Conservation (phyloP, 2,797 vertebrate species). For the Xerus rutilus region DNA sequence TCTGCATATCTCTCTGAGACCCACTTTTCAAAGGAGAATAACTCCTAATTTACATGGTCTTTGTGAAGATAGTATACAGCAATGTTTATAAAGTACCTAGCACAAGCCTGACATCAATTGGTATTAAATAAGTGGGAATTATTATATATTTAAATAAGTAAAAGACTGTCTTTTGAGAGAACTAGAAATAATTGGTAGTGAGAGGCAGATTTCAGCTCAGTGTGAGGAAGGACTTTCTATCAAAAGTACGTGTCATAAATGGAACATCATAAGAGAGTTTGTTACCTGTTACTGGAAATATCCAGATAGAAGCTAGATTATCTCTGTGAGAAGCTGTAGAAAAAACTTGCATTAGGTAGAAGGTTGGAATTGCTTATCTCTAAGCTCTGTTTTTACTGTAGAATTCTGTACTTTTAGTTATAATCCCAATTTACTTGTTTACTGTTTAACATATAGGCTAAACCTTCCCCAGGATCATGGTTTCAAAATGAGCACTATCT, state of each 20-base stretch:
- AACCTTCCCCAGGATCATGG: neutral
- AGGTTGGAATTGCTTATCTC: conserved; percentile 13
- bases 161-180: conserved; percentile 40
- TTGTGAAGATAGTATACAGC: neutral
- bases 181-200: conserved; percentile 24
- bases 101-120: neutral
- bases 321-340: conserved; percentile 16
- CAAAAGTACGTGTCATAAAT: neutral
- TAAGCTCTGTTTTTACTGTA: conserved; percentile 20
- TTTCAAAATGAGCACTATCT: conserved; percentile 51
- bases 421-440: conserved; percentile 44
- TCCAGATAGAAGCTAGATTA: neutral
- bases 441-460: neutral
- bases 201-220: neutral
- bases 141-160: conserved; percentile 50
- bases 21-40: conserved; percentile 32
- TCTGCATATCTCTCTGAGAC: neutral
- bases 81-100: conserved; percentile 24
- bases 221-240: neutral
- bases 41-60: neutral
- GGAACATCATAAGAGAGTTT: neutral
- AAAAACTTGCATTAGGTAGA: neutral
- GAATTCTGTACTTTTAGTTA: neutral
- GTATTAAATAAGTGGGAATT: neutral
- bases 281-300: neutral